Conservation (phyloP, 2,797 vertebrate genomes). For the Ctenochaetus hawaiiensis region DNA sequence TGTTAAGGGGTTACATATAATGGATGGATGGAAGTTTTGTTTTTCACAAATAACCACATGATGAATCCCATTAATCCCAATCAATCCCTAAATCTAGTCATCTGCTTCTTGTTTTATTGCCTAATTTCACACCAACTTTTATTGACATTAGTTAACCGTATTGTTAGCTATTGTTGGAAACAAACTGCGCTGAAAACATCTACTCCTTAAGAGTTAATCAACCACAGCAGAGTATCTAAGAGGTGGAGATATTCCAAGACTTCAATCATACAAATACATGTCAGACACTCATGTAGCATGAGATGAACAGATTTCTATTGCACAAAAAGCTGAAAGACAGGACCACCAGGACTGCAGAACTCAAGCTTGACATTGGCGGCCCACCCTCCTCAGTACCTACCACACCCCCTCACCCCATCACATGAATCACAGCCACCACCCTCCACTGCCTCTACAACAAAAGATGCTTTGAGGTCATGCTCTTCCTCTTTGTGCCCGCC, state of each 20-base stretch:
- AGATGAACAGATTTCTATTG: conserved; percentile 52
- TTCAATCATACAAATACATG: neutral
- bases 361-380: conserved; percentile 71
- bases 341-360: conserved; percentile 76
- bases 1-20: too few species aligned
- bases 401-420: conserved; percentile 76
- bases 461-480: conserved; percentile 83
- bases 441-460: conserved; percentile 78
- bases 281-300: neutral
- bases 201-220: neutral
- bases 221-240: neutral
- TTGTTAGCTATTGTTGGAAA: neutral
- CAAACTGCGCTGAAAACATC: neutral
- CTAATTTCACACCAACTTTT: neutral
- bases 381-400: conserved; percentile 73
- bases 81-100: neutral
- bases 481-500: conserved; percentile 72
- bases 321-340: conserved; percentile 58
- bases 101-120: neutral
- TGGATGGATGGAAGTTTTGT: too few species aligned
- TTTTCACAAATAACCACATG: too few species aligned
- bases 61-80: neutral
- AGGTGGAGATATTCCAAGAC: neutral
- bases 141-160: neutral
- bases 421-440: conserved; percentile 77